Base-by-base conservation (phyloP, 2,797 vertebrate genomes). In the Galago senegalensis region DNA sequence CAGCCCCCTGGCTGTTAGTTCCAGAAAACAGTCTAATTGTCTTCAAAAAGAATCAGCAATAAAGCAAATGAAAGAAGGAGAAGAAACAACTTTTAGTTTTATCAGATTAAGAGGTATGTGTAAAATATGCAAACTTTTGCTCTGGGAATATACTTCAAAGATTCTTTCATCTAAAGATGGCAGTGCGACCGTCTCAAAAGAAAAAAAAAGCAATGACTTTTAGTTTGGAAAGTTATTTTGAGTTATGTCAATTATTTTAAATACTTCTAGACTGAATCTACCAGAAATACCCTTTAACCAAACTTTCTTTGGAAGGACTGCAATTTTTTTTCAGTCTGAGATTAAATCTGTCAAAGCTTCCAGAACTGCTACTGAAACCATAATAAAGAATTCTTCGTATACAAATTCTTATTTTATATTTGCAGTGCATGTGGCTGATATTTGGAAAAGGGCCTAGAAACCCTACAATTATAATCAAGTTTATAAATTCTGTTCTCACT, bases 391-490 rank as follows among this genome's bases (percentile, higher is more conserved):
- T 53, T 92, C 56, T 97, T 96, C 92, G 61, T 96, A 95, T 93
- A 97, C 95, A 97, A 88, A 21, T 76, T 82, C 46, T 98, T 98
- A 82, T 84, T 95, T 96, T 97, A 92, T 94, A 94, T 94, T 96
- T 93, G 88, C 73, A 95, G 82, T 94, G 72, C 88, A 96, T 97
- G 95, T 95, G 81, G 67, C 76, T 97, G 94, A 96, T 98, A 98
- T 98, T 97, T 98, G 91, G 97, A 98, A 98, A 97, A 97, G 46
- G 91, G 88, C 96, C 98, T 97, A 98, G 97, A 98, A 98, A 96
- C 84, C 96, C 90, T 97, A 97, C 95, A 98, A 98, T 99, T 98
- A 98, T 97, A 98, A 98, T 98, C 98, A 98, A 96, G 97, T 98
- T 98, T 98, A 98, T 98, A 98, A 99, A 98, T 98, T 79, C 97